Percentiles rank a stretch among this genome's conserved stretches.
Conservation (phyloP, 2,113 vertebrate genomes). For the Scomber japonicus region DNA sequence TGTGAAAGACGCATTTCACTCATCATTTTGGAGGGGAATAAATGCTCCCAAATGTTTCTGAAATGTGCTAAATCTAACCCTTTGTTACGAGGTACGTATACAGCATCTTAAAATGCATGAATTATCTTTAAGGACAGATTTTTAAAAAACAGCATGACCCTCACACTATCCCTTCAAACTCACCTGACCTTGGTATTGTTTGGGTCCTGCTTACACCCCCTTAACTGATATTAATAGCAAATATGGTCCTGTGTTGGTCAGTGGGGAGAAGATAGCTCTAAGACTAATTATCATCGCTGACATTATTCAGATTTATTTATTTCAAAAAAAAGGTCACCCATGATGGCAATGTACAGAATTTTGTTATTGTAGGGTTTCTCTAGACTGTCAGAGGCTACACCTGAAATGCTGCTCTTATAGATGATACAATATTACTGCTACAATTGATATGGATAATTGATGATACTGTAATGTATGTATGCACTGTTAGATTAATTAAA, state of each 20-base stretch:
- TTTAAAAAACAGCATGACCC: background rate
- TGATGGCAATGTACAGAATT: background rate
- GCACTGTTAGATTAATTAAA: too few relatives aligned
- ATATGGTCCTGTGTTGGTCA: background rate
- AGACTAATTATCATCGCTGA: background rate
- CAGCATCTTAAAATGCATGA: background rate
- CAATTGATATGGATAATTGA: too few relatives aligned
- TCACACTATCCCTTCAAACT: background rate
- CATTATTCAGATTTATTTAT: background rate
- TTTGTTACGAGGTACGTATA: background rate
- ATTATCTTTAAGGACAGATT: background rate
- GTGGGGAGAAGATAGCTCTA: background rate
- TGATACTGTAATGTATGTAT: too few relatives aligned
- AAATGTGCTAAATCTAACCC: background rate
- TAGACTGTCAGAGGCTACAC: too few relatives aligned
- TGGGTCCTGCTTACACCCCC: background rate
- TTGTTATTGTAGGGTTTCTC: background rate
- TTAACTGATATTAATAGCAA: constrained; percentile 1
- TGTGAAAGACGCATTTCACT: background rate
- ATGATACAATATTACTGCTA: too few relatives aligned
- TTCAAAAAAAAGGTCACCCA: too few relatives aligned
- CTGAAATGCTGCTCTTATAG: too few relatives aligned
- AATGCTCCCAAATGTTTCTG: background rate
- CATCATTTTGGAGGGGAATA: background rate
- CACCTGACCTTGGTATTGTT: constrained; percentile 15